phyloP scores from a whole-genome alignment of 2,797 vertebrate species.

The Acanthurus lineatus region DNA sequence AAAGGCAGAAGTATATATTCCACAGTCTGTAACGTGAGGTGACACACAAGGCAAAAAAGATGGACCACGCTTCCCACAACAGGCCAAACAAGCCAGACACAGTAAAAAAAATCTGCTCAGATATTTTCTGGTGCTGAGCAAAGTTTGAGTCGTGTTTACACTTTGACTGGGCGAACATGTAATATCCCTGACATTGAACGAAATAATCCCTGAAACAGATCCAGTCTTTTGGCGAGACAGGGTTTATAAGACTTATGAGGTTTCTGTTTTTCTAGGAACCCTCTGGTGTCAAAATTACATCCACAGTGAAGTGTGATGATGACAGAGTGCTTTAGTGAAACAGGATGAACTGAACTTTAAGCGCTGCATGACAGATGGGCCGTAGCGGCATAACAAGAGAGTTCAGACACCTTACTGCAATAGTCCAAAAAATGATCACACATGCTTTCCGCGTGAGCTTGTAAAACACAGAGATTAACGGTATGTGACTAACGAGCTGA shows the following conservation, averaged over 20 bases:
- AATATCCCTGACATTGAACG: conserved; percentile 5
- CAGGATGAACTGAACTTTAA: conserved; percentile 2
- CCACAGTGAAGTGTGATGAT: conserved; percentile 4
- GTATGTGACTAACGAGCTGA: no score
- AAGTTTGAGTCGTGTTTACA: conserved; percentile 17
- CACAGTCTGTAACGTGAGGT: conserved; percentile 2
- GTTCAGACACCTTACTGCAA: conserved; percentile 40
- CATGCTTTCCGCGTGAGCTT: conserved; percentile 23
- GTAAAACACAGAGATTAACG: not conserved
- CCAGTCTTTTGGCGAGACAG: not conserved
- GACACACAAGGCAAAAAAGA: conserved; percentile 8
- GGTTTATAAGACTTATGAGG: conserved; percentile 3
- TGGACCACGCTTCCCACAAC: conserved; percentile 13
- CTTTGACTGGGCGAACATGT: not conserved
- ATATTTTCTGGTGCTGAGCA: no score
- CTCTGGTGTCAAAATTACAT: conserved; percentile 32
- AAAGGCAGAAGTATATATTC: conserved; percentile 25
- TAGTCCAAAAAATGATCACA: conserved; percentile 21
- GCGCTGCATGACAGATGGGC: conserved; percentile 20
- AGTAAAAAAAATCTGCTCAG: no score
- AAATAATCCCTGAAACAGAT: conserved; percentile 5
- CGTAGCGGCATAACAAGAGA: not conserved
- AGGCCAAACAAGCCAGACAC: conserved; percentile 7
- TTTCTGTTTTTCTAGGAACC: conserved; percentile 18
- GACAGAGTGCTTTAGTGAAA: conserved; percentile 17